phyloP scores from a whole-genome alignment of 2,797 vertebrate genomes.

The Phrynocephalus guinanensis region DNA sequence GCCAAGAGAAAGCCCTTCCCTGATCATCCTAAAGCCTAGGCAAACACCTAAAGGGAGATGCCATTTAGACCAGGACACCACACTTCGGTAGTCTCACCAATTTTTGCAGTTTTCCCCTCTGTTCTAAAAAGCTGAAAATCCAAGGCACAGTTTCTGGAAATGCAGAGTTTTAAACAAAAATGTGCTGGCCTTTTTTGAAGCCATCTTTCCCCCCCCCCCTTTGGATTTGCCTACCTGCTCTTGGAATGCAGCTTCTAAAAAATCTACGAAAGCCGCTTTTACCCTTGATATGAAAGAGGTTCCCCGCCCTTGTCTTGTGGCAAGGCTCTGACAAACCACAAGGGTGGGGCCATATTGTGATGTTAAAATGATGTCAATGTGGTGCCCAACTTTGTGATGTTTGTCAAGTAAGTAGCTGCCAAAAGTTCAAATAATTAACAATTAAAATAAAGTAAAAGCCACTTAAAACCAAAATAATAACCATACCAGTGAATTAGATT shows the following conservation, averaged over 20 bases:
- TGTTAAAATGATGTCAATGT: neutral
- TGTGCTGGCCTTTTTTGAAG: too few species aligned
- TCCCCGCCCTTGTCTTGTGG: neutral
- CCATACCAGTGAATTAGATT: neutral
- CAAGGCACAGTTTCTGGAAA: too few species aligned
- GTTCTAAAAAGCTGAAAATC: too few species aligned
- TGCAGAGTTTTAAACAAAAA: too few species aligned
- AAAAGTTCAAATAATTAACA: too few species aligned
- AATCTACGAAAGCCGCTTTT: neutral
- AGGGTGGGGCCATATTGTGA: too few species aligned
- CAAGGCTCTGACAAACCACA: neutral
- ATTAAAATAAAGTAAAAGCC: neutral
- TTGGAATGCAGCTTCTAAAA: neutral
- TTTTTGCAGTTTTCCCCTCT: neutral
- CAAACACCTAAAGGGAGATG: too few species aligned
- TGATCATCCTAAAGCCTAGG: too few species aligned
- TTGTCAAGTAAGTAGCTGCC: neutral
- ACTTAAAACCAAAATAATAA: neutral
- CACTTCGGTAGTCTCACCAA: neutral
- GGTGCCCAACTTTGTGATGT: neutral
- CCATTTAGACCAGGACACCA: neutral
- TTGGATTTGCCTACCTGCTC: neutral
- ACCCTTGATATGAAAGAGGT: neutral
- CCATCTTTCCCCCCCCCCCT: too few species aligned
- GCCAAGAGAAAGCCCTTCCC: too few species aligned